Evolutionary conservation across 1,140 invertebrate genomes (phyloP), one percentile per base, ranked within the genome.

Genomic region (Neocloeon triangulifer): DNA sequence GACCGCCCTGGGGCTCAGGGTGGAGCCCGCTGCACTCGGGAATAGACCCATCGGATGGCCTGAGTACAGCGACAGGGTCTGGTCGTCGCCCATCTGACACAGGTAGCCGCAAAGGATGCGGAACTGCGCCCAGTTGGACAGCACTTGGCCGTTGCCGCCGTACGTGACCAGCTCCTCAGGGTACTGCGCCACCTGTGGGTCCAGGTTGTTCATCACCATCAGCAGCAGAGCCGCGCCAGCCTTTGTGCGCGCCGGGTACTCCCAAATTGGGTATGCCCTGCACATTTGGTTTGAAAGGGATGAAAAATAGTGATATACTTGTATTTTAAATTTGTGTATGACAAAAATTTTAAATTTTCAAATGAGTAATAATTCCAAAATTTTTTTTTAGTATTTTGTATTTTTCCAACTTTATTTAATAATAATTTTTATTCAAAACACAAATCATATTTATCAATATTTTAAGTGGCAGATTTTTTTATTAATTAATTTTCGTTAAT

Each of bases 111-210:
- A 61, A 23, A 56, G 50, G 22, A 73, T 38, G 48, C 64, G 59
- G 47, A 74, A 40, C 28, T 37, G 69, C 2, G 66, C 64, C 70
- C 70, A 73, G 42, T 75, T 75, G 3, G 64, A 66, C 41, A 73
- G 68, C 0, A 69, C 69, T 47, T 74, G 69, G 4, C 70, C 70
- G 48, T 74, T 74, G 10, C 67, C 68, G 7, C 70, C 71, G 47
- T 74, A 73, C 5, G 68, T 73, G 7, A 73, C 56, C 10, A 59
- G 38, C 33, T 60, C 55, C 17, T 59, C 43, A 8, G 58, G 56
- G 39, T 51, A 59, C 39, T 46, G 42, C 9, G 68, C 69, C 5
- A 73, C 65, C 13, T 43, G 36, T 6, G 57, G 60, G 43, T 73
- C 68, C 30, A 72, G 47, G 45, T 72, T 72, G 42, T 72, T 72